phyloP scores from a whole-genome alignment of 2,888 invertebrate genomes.

The Helobdella robusta region DNA sequence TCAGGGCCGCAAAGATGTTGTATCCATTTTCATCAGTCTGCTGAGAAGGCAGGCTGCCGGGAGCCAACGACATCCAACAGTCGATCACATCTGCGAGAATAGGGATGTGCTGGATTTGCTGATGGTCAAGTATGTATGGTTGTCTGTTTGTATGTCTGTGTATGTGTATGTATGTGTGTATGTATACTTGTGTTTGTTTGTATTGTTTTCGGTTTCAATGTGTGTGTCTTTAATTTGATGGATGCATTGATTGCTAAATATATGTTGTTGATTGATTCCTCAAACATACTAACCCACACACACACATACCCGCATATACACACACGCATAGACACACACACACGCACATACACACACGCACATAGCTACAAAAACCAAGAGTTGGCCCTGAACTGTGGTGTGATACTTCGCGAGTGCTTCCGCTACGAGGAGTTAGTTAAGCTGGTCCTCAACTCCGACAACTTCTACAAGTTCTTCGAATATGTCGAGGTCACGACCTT shows the following conservation, averaged over 20 bases:
- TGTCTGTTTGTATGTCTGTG: too few relatives aligned
- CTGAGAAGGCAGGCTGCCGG: conserved; percentile 95
- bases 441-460: conserved; percentile 91
- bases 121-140: conserved; percentile 81
- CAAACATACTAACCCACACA: not conserved
- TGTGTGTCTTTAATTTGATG: too few relatives aligned
- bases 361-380: conserved; percentile 92
- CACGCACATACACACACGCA: not conserved
- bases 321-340: too few relatives aligned
- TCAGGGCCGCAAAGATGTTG: conserved; percentile 97
- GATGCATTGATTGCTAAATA: not conserved
- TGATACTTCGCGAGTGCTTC: conserved; percentile 96
- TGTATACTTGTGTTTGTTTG: too few relatives aligned
- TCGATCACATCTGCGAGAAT: conserved; percentile 94
- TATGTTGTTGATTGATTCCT: not conserved
- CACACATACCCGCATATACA: too few relatives aligned
- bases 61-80: conserved; percentile 65
- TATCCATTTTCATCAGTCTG: conserved; percentile 97
- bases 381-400: conserved; percentile 95
- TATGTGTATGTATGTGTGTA: too few relatives aligned
- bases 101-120: conserved; percentile 92
- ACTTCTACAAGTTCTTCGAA: conserved; percentile 98
- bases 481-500: conserved; percentile 99
- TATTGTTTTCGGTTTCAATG: too few relatives aligned
- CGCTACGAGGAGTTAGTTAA: conserved; percentile 95